Percentiles rank a stretch among this genome's conserved stretches.
Conservation (phyloP, 2,797 vertebrate genomes). For the Sparus aurata region DNA sequence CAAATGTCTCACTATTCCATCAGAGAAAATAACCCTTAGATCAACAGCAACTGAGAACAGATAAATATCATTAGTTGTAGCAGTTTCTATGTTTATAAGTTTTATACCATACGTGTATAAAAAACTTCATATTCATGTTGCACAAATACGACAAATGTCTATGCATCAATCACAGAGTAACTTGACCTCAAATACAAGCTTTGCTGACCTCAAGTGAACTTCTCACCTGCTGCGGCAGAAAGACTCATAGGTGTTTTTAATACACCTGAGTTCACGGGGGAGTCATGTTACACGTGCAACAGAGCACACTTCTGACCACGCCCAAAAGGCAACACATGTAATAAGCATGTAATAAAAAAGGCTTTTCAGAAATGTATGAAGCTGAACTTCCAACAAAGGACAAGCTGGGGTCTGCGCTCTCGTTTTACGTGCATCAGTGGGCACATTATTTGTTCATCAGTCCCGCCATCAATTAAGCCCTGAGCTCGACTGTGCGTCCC, state of each 20-base stretch:
- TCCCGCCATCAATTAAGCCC: constrained; percentile 55
- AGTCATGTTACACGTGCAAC: background rate
- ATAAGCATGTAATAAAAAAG: background rate
- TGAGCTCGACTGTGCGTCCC: constrained; percentile 40
- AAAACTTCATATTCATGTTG: constrained; percentile 1
- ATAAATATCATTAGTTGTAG: constrained; percentile 12
- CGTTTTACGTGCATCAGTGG: constrained; percentile 38
- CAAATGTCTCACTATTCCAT: constrained; percentile 39
- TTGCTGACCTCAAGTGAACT: background rate
- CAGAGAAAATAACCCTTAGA: constrained; percentile 45
- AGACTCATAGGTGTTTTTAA: background rate
- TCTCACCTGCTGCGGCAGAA: constrained; percentile 1
- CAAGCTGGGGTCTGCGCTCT: constrained; percentile 6
- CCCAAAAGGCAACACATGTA: constrained; percentile 5
- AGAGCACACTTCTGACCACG: constrained; percentile 9
- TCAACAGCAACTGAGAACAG: constrained; percentile 18
- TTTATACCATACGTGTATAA: background rate
- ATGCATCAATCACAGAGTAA: background rate
- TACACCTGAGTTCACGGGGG: constrained; percentile 4
- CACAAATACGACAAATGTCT: constrained; percentile 1
- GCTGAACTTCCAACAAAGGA: background rate
- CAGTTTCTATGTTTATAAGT: background rate
- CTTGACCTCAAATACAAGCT: background rate
- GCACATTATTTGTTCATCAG: constrained; percentile 61
- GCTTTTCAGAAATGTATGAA: background rate